Base-by-base conservation (phyloP, 2,113 vertebrate genomes). In the Lanius ludovicianus region DNA sequence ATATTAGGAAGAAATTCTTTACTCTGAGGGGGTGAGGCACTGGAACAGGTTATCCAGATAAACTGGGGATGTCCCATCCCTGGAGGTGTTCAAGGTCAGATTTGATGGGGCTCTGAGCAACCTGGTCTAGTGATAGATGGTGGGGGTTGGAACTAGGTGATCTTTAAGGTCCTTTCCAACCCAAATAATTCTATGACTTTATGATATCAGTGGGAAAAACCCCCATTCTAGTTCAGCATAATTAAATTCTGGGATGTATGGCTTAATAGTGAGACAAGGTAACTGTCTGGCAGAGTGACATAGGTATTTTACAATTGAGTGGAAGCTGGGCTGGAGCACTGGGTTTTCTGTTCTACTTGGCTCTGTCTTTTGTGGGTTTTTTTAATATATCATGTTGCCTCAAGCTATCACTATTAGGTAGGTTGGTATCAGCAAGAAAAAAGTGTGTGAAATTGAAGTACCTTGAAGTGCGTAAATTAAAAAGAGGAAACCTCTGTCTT, bases 61-160 rank as follows among this genome's bases (percentile, higher is more conserved):
- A 69, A 9, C 2, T 49, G 25, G 20, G 25, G 39, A 16, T 76
- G 8, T 7, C 6, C 7, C 10, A 20, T 28, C 21, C 30, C 22
- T 42, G 31, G 11, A 22, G 31, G 35, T 20, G 15, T 27, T 55
- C 30, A 84, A 49, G 25, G 24, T 9, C 16, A 18, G 47, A 10
- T 9, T 77, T 35, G 35, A 42, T 42, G 63, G 31, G 31, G 6
- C 25, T 33, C 49, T 70, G 49, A 63, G 21, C 13, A 69, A 23
- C 12, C 17, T 28, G 35, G 5, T 19, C 56, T 37, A 49, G 10
- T 33, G 35, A 56, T 56, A 84, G 18, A 4, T 3, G 1, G 13
- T 0, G 1, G 4, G 9, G 2, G 1, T 19, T 62, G 12, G 14
- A 69, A 76, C 8, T 22, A 55, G 55, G 25, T 35, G 21, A 23